These are phyloP conservation scores for Tinea semifulvella DNA, from an alignment of 2,888 invertebrate genomes.

Conservation along the genomic window DNA sequence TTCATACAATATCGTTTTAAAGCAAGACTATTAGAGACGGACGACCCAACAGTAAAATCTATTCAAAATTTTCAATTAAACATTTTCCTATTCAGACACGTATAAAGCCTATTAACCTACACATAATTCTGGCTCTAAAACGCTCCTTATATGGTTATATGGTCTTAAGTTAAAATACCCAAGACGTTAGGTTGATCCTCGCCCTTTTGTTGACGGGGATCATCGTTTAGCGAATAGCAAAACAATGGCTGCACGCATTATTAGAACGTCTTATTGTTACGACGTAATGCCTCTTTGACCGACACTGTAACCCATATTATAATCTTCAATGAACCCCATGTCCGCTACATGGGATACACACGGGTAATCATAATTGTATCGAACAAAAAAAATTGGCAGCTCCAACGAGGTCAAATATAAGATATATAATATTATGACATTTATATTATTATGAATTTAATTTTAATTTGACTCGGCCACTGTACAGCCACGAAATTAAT, in stretches of 20 bases:
- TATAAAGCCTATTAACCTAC: neutral
- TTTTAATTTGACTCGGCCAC: too few relatives aligned
- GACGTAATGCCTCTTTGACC: conserved; percentile 43
- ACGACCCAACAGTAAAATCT: neutral
- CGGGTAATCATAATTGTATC: too few relatives aligned
- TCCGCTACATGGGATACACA: conserved; percentile 27
- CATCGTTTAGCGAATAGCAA: conserved; percentile 33
- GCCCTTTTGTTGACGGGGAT: conserved; percentile 36
- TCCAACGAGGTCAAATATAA: too few relatives aligned
- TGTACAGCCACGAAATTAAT: too few relatives aligned
- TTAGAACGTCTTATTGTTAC: conserved; percentile 41
- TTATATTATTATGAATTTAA: too few relatives aligned
- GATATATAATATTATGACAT: too few relatives aligned
- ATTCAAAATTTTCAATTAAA: conserved; percentile 11
- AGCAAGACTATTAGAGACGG: neutral
- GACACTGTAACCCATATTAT: conserved; percentile 53
- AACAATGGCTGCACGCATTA: conserved; percentile 26
- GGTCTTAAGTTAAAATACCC: conserved; percentile 13
- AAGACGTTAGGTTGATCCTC: conserved; percentile 14
- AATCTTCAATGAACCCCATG: conserved; percentile 47
- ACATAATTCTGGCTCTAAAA: conserved; percentile 4
- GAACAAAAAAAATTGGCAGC: too few relatives aligned
- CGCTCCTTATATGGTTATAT: neutral
- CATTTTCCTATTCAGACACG: conserved; percentile 7
- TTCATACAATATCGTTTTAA: neutral